phyloP scores from a whole-genome alignment of 2,797 vertebrate genomes.

The Synanceia verrucosa region DNA sequence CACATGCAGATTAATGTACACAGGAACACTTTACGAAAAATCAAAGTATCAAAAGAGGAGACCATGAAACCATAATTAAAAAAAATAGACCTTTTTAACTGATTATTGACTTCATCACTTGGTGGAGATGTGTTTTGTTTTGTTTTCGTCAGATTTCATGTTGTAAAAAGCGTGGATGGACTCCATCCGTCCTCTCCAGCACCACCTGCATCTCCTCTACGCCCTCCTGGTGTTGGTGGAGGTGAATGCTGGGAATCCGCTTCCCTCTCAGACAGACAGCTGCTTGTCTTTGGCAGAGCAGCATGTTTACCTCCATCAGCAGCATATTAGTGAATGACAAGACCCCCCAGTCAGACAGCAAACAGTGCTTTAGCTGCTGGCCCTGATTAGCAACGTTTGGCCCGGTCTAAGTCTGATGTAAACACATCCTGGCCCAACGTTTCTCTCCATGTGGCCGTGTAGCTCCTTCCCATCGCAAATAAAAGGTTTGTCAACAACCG shows the following conservation, averaged over 20 bases:
- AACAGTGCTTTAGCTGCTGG: constrained; percentile 62
- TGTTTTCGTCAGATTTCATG: no score
- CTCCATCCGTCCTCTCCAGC: not conserved
- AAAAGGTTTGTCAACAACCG: constrained; percentile 46
- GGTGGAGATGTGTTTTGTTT: no score
- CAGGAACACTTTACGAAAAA: no score
- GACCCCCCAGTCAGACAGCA: constrained; percentile 68
- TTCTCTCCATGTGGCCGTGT: constrained; percentile 52
- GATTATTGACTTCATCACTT: no score
- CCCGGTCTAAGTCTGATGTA: constrained; percentile 63
- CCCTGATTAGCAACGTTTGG: constrained; percentile 57
- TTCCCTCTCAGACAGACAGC: constrained; percentile 61
- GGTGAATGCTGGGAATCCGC: constrained; percentile 49
- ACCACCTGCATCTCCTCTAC: constrained; percentile 11
- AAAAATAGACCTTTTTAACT: no score
- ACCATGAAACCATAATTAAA: no score
- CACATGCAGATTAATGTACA: no score
- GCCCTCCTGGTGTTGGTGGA: constrained; percentile 14
- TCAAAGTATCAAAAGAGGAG: no score
- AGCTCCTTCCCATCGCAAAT: constrained; percentile 62
- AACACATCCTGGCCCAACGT: constrained; percentile 54
- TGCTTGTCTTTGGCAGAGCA: constrained; percentile 30
- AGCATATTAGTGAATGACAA: constrained; percentile 67
- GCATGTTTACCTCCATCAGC: constrained; percentile 59
- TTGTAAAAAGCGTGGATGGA: not conserved